Base-by-base conservation (phyloP, 1,140 invertebrate species). In the Tetramorium parvispinum region DNA sequence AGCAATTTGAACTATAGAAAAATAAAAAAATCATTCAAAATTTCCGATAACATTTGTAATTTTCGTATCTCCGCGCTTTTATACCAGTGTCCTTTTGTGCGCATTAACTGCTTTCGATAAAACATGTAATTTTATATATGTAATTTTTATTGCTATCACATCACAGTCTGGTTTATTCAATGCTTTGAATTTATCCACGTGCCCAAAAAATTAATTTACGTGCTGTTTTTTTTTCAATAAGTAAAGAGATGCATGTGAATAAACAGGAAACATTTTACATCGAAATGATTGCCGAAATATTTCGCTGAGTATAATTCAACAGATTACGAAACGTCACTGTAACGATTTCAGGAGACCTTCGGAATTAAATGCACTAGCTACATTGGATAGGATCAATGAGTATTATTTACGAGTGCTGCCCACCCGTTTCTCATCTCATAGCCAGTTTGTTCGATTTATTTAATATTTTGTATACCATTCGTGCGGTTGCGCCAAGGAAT, bases 401-500 rank as follows among this genome's bases (percentile, higher is more conserved):
- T 10, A 75, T 75, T 83, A 75, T 83, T 83, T 83, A 83, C 53
- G 27, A 24, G 24, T 11, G 40, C 3, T 37, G 24, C 24, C 10
- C 51, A 24, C 16, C 16, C 57, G 57, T 63, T n/a, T 59, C 32
- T 68, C 77, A 59, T 61, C 43, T 21, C 37, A 40, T 40, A 11
- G 27, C 24, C 18, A 37, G 68, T 59, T 59, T 57, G 40, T 83
- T 83, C 68, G 43, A 83, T 83, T 83, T 83, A 59, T 83, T 61
- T 75, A 83, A 51, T 59, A 59, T 73, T 71, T 73, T 10, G 79
- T 61, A 24, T 49, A 32, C 37, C 24, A 43, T 32, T 55, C 32
- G 78, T 18, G 37, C 24, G 37, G 18, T 77, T 21, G 82, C 77
- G 87, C 88, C 88, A 89, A 89, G 85, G 71, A 88, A 89, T 89